phyloP scores from a whole-genome alignment of 2,113 vertebrate genomes.

The Cairina moschata region DNA sequence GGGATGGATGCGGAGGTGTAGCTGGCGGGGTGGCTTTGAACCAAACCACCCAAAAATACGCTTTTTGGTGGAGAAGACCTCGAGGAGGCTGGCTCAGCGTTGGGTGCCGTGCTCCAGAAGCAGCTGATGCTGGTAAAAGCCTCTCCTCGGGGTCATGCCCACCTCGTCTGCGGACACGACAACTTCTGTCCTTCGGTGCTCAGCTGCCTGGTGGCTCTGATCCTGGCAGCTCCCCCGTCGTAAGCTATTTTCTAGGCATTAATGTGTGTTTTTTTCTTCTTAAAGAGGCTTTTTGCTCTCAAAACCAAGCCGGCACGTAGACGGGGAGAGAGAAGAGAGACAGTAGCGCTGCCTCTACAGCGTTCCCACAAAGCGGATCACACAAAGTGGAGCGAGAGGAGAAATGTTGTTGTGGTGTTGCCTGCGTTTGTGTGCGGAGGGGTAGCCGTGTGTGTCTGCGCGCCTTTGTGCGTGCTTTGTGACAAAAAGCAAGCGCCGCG shows the following conservation, averaged over 20 bases:
- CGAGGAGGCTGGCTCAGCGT: neutral
- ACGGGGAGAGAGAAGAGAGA: neutral
- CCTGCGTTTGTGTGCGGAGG: neutral
- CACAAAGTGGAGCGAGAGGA: neutral
- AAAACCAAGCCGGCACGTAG: neutral
- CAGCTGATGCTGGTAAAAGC: neutral
- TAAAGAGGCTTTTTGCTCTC: neutral
- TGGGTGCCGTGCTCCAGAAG: neutral
- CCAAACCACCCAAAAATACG: rapidly evolving
- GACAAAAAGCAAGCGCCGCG: neutral
- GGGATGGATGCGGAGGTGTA: neutral
- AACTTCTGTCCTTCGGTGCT: neutral
- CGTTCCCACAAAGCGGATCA: conserved; percentile 18
- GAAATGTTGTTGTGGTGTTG: neutral
- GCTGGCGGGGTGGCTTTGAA: neutral
- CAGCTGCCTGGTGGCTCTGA: neutral
- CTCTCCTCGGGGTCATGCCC: neutral
- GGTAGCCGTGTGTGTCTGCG: neutral
- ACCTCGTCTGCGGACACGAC: neutral
- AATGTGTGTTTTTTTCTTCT: neutral
- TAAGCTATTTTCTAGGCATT: neutral
- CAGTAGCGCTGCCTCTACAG: neutral
- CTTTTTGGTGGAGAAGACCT: neutral
- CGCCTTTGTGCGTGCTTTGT: neutral
- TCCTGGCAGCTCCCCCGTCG: neutral